Percentiles rank a stretch among this genome's conserved stretches.
phyloP scores from a whole-genome alignment of 2,888 invertebrate species.

The Parnassius apollo region DNA sequence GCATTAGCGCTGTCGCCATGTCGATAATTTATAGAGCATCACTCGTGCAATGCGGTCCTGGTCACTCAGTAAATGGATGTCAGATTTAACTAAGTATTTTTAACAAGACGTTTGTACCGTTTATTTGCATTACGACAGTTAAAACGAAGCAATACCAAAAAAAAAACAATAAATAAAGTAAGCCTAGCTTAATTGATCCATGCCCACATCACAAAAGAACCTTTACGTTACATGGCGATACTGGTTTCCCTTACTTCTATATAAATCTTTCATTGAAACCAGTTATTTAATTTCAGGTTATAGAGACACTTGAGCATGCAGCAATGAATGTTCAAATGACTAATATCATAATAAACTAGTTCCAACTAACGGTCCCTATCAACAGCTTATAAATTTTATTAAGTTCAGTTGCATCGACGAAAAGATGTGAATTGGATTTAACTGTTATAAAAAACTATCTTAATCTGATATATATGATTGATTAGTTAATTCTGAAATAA shows the following conservation, averaged over 20 bases:
- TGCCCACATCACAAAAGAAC: no score
- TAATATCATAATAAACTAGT: constrained; percentile 27
- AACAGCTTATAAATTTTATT: constrained; percentile 19
- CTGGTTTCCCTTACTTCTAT: constrained; percentile 14
- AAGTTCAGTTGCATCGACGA: constrained; percentile 13
- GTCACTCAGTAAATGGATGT: constrained; percentile 42
- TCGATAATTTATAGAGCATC: constrained; percentile 72
- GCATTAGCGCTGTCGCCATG: constrained; percentile 74
- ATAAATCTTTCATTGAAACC: constrained; percentile 20
- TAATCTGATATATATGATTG: constrained; percentile 14
- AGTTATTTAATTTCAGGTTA: constrained; percentile 12
- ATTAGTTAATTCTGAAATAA: constrained; percentile 18
- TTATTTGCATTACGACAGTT: no score
- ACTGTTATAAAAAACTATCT: constrained; percentile 6
- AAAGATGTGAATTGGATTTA: constrained; percentile 6
- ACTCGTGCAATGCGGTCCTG: constrained; percentile 58
- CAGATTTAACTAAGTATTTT: constrained; percentile 3
- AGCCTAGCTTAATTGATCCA: no score
- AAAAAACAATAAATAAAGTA: no score
- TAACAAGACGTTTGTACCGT: not conserved
- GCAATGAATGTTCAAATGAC: constrained; percentile 21
- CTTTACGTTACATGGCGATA: constrained; percentile 4
- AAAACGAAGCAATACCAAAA: no score
- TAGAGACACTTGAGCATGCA: constrained; percentile 8
- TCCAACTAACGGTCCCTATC: constrained; percentile 22